Evolutionary conservation across 2,113 vertebrate species (phyloP).

Genomic region (Burhinus oedicnemus): DNA sequence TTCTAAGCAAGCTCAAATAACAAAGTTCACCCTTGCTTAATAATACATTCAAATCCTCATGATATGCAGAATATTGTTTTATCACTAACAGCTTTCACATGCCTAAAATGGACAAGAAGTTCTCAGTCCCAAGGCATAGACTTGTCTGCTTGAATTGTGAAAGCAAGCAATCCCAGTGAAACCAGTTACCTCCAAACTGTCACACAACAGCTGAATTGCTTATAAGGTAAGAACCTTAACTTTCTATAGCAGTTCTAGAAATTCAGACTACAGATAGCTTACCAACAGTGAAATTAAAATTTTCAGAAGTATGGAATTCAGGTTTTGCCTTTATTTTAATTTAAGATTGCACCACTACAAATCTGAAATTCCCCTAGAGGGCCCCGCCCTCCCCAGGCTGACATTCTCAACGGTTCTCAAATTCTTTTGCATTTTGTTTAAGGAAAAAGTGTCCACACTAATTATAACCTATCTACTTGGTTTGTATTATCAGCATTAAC

Average conservation of each 20-base stretch:
- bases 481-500: background rate
- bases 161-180: background rate
- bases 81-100: background rate
- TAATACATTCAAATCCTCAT: background rate
- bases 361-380: background rate
- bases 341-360: background rate
- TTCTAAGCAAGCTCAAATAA: background rate
- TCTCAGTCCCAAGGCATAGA: background rate
- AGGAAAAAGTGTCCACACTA: background rate
- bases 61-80: background rate
- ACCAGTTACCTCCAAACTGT: background rate
- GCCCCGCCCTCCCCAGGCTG: background rate
- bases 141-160: rapidly evolving
- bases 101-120: background rate
- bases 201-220: background rate
- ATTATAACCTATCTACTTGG: background rate
- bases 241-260: background rate
- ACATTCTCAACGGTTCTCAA: background rate
- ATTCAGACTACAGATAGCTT: background rate
- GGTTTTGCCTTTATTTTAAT: background rate
- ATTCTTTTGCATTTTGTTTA: background rate
- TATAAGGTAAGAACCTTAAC: background rate
- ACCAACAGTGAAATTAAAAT: background rate
- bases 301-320: background rate
- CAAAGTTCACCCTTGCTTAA: background rate